phyloP scores from a whole-genome alignment of 2,113 vertebrate species.

The Brienomyrus brachyistius region DNA sequence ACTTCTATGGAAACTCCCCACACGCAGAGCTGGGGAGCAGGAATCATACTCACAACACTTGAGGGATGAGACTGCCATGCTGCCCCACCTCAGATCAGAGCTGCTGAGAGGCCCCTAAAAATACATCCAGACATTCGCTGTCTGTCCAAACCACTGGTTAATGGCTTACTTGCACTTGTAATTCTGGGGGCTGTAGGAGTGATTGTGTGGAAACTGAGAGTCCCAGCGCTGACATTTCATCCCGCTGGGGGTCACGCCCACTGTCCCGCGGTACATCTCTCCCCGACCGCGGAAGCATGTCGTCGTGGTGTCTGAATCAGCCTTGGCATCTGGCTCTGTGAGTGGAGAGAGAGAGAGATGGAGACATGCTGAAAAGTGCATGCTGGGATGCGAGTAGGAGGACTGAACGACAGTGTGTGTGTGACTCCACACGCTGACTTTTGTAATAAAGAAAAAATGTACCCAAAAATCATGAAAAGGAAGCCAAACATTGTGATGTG shows the following conservation, averaged over 20 bases:
- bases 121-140: background rate
- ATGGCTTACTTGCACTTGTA: conserved; percentile 92
- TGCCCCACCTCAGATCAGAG: background rate
- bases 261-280: conserved; percentile 75
- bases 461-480: background rate
- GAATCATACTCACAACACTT: background rate
- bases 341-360: background rate
- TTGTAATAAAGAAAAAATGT: background rate
- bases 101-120: background rate
- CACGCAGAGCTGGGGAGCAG: background rate
- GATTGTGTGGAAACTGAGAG: conserved; percentile 84
- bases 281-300: conserved; percentile 75
- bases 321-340: conserved; percentile 44
- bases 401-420: background rate
- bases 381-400: background rate
- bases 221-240: conserved; percentile 86
- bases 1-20: background rate
- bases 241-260: conserved; percentile 71
- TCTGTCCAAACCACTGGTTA: background rate
- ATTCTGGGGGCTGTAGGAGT: conserved; percentile 78
- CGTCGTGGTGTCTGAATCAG: conserved; percentile 53
- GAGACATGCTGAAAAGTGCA: background rate
- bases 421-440: background rate
- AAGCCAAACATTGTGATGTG: background rate
- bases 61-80: background rate